Conservation (phyloP, 2,888 invertebrate genomes). For the Lomographa bimaculata region DNA sequence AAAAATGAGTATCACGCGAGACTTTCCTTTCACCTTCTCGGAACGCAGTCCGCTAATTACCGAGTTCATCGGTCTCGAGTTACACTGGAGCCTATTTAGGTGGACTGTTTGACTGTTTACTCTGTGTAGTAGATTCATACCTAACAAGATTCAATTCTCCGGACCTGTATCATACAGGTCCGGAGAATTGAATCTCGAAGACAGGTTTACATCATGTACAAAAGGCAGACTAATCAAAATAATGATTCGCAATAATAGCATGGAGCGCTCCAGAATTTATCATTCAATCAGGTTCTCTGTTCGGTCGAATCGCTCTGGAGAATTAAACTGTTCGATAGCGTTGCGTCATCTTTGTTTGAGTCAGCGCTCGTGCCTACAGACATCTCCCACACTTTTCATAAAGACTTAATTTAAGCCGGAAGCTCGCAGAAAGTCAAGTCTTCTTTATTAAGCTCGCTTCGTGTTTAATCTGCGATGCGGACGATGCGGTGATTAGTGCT, state of each 20-base stretch:
- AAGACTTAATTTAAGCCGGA: constrained; percentile 35
- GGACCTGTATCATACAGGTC: too few species aligned
- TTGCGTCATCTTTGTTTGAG: constrained; percentile 31
- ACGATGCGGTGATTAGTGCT: constrained; percentile 20
- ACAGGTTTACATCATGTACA: constrained; percentile 13
- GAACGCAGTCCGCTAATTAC: constrained; percentile 63
- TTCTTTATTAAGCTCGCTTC: constrained; percentile 34
- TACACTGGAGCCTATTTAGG: constrained; percentile 44
- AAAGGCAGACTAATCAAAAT: constrained; percentile 10
- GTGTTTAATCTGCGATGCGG: constrained; percentile 42
- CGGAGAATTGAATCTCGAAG: constrained; percentile 13
- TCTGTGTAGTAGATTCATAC: constrained; percentile 12
- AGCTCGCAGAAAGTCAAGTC: constrained; percentile 38
- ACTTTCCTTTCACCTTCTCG: constrained; percentile 62
- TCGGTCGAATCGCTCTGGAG: constrained; percentile 14
- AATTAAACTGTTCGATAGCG: constrained; percentile 22
- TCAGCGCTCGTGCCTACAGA: constrained; percentile 20
- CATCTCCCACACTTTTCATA: constrained; percentile 24
- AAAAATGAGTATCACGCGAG: constrained; percentile 61
- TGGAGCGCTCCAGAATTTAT: constrained; percentile 14
- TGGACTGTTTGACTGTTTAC: constrained; percentile 26
- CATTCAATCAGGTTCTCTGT: constrained; percentile 20
- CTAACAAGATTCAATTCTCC: too few species aligned
- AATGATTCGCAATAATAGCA: constrained; percentile 15
- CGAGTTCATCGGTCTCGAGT: constrained; percentile 58